Evolutionary conservation across 2,888 invertebrate species (phyloP).

Genomic region (Malthinus flaveolus): DNA sequence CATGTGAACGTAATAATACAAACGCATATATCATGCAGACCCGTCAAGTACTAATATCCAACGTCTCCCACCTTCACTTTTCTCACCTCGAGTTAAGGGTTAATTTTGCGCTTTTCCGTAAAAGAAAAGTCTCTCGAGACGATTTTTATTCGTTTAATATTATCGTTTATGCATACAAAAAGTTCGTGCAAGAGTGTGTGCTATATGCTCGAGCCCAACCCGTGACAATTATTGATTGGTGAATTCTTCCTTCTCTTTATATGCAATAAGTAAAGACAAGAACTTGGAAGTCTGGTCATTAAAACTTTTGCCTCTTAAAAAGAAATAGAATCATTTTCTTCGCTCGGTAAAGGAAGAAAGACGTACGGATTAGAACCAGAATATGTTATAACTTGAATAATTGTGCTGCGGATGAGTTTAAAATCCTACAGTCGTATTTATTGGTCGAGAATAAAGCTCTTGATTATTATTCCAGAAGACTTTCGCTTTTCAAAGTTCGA

Average conservation of each 20-base stretch:
- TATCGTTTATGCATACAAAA: conserved; percentile 22
- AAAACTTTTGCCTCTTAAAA: conserved; percentile 54
- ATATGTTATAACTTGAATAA: conserved; percentile 56
- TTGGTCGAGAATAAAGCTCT: conserved; percentile 52
- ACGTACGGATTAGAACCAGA: conserved; percentile 51
- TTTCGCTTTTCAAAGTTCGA: conserved; percentile 47
- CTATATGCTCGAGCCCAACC: conserved; percentile 42
- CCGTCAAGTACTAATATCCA: conserved; percentile 39
- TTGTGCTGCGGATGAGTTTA: conserved; percentile 55
- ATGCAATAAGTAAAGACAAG: conserved; percentile 52
- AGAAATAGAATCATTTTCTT: conserved; percentile 52
- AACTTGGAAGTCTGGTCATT: conserved; percentile 50
- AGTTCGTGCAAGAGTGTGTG: conserved; percentile 26
- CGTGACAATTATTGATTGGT: conserved; percentile 72
- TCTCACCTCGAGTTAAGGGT: conserved; percentile 29
- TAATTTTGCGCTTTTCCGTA: conserved; percentile 12
- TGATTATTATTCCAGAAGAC: conserved; percentile 53
- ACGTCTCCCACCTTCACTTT: conserved; percentile 31
- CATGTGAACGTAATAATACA: conserved; percentile 50
- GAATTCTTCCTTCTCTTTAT: conserved; percentile 63
- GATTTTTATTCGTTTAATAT: conserved; percentile 3
- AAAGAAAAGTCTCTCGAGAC: background rate
- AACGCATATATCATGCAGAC: conserved; percentile 42
- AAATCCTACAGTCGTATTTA: conserved; percentile 54
- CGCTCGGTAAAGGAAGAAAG: conserved; percentile 51